Evolutionary conservation across 2,113 vertebrate species (phyloP), one percentile per base, ranked within the genome.

Genomic region (Catagonus wagneri): DNA sequence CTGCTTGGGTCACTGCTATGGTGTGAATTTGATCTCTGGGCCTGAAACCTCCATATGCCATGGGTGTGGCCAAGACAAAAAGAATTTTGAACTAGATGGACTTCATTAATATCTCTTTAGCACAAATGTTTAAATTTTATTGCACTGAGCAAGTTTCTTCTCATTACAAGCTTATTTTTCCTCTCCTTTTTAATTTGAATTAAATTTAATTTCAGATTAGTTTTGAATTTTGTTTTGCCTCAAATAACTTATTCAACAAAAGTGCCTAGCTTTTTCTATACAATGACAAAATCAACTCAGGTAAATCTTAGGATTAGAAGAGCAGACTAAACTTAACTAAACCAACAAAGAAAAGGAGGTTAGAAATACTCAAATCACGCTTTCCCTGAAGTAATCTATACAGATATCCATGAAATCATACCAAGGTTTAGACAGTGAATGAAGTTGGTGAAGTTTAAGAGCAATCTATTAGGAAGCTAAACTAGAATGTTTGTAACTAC

Each of bases 311-410:
- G 16, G 4, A 84, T 87, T 89, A 52, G 22, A 78, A 75, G 23
- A 91, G 29, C 19, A 60, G 15, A 71, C 36, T 75, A 52, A 96
- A 88, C 22, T 76, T 29, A 81, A 95, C 78, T 89, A 96, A 71
- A 66, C 2, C 10, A 91, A 63, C 20, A 56, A 71, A 39, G 16
- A 85, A 72, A 95, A 76, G 16, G 12, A 95, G 16, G 4, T 54
- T 34, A n/a, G 13, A 92, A 84, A 50, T 66, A 39, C 2, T 68
- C 36, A 83, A 39, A 69, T 44, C 8, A 86, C 68, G 17, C 6
- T 81, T 89, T 93, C 85, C 6, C 32, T 90, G 36, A 91, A 79
- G 29, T 16, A 79, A 12, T 3, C 22, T 54, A 10, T 80, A 56
- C 3, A 93, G 22, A 56, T 80, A 6, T 20, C 44, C 65, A 19